These are phyloP conservation scores for Platyrinchus mystaceus DNA, from an alignment of 2,797 vertebrate genomes.

Conservation along the genomic window DNA sequence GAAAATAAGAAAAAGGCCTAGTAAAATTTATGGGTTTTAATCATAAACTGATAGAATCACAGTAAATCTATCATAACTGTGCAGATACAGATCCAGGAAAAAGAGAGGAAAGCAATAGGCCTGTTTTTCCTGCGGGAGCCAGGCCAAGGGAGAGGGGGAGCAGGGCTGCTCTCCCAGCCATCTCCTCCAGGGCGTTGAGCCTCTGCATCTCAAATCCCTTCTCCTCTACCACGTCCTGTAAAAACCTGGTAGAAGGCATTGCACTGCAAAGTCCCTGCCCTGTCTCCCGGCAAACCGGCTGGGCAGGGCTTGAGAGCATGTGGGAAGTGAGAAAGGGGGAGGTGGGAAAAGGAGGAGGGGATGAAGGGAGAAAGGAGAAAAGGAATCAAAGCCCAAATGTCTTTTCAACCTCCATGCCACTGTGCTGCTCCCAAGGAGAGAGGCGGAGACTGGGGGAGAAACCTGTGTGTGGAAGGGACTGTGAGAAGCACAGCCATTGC, in stretches of 20 bases:
- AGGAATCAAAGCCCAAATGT: background rate
- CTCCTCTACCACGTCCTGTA: background rate
- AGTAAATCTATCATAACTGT: conserved; percentile 40
- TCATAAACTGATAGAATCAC: conserved; percentile 39
- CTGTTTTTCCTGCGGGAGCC: background rate
- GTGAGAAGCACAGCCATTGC: fast-evolving
- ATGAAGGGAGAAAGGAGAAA: background rate
- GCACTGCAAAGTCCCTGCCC: background rate
- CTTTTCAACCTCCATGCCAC: background rate
- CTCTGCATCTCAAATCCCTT: background rate
- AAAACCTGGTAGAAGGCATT: background rate
- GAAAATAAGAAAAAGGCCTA: conserved; percentile 46
- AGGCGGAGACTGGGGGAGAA: background rate
- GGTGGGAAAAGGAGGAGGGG: background rate
- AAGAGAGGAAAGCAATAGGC: background rate
- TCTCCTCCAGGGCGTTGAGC: background rate
- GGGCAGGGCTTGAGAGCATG: background rate
- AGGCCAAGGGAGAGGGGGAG: background rate
- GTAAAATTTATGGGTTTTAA: conserved; percentile 64
- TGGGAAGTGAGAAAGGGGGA: background rate
- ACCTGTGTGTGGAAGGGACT: background rate
- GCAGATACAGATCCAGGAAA: background rate
- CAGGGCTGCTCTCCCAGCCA: background rate
- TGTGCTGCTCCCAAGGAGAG: background rate
- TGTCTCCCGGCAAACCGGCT: fast-evolving